Conservation (phyloP, 2,113 vertebrate species). For the Grammomys surdaster region DNA sequence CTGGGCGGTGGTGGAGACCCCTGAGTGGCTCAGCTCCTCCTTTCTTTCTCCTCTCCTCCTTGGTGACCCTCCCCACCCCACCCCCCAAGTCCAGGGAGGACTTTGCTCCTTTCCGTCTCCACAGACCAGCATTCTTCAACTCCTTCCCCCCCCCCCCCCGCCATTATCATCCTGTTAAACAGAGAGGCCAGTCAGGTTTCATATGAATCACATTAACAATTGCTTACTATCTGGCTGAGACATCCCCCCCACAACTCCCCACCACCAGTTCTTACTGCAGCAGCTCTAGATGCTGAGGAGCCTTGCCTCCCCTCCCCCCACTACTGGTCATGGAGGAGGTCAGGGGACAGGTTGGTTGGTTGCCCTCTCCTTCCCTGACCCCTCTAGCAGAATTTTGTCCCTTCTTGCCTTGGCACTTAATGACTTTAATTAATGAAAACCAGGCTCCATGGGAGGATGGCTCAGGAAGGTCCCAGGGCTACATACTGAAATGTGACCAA, state of each 20-base stretch:
- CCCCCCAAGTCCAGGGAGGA: constrained; percentile 65
- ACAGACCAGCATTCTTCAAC: constrained; percentile 84
- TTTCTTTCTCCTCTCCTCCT: background rate
- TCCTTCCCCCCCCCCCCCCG: constrained; percentile 76
- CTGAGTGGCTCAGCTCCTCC: constrained; percentile 33
- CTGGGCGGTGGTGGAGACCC: constrained; percentile 40
- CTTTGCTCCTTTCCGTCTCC: constrained; percentile 80
- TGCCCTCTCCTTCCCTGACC: constrained; percentile 26
- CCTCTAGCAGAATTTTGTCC: constrained; percentile 59
- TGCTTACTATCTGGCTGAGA: constrained; percentile 86
- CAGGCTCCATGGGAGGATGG: background rate
- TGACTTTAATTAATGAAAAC: constrained; percentile 65
- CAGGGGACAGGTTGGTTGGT: constrained; percentile 56
- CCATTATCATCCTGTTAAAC: constrained; percentile 90
- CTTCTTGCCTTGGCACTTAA: constrained; percentile 58
- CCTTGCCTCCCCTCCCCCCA: constrained; percentile 13
- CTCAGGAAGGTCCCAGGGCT: constrained; percentile 20
- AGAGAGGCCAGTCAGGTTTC: constrained; percentile 85
- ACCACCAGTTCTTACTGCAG: constrained; percentile 54
- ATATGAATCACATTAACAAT: constrained; percentile 91
- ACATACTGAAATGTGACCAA: background rate
- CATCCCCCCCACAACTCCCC: constrained; percentile 76
- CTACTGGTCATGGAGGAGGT: constrained; percentile 43
- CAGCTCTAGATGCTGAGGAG: constrained; percentile 66
- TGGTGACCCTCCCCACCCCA: constrained; percentile 46